Evolutionary conservation across 2,888 invertebrate genomes (phyloP).

Genomic region (Lycocerus yunnanus): DNA sequence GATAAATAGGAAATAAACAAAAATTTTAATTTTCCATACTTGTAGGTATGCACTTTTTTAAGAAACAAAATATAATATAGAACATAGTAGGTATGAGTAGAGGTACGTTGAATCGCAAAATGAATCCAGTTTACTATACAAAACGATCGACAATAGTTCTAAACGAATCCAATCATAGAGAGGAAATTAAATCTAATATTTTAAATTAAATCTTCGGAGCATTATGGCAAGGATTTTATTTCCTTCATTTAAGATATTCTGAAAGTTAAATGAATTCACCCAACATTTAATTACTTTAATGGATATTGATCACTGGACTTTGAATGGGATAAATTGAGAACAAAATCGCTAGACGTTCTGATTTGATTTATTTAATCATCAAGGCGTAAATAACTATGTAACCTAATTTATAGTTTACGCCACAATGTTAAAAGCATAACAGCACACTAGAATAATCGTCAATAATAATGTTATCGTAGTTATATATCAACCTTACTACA

Average conservation of each 20-base stretch:
- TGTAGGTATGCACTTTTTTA: no score
- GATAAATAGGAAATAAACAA: not conserved
- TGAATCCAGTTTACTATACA: not conserved
- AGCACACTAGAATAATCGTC: conserved; percentile 23
- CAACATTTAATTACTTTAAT: conserved; percentile 41
- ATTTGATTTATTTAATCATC: conserved; percentile 28
- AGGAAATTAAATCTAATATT: conserved; percentile 41
- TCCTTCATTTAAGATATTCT: conserved; percentile 40
- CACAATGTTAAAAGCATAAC: conserved; percentile 11
- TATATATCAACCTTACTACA: conserved; percentile 23
- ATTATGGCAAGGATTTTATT: conserved; percentile 36
- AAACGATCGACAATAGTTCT: conserved; percentile 9
- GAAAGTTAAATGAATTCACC: conserved; percentile 40
- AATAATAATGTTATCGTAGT: conserved; percentile 23
- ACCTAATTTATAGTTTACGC: conserved; percentile 22
- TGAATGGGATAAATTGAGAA: conserved; percentile 31
- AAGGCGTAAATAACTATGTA: conserved; percentile 23
- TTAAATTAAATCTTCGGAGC: conserved; percentile 34
- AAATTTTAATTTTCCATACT: no score
- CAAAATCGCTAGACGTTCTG: conserved; percentile 23
- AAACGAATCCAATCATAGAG: conserved; percentile 33
- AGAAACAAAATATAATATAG: no score
- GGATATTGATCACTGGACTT: conserved; percentile 37
- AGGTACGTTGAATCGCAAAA: not conserved
- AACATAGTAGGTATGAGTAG: no score